phyloP scores from a whole-genome alignment of 2,888 invertebrate genomes.

The Xanthorhoe designata region DNA sequence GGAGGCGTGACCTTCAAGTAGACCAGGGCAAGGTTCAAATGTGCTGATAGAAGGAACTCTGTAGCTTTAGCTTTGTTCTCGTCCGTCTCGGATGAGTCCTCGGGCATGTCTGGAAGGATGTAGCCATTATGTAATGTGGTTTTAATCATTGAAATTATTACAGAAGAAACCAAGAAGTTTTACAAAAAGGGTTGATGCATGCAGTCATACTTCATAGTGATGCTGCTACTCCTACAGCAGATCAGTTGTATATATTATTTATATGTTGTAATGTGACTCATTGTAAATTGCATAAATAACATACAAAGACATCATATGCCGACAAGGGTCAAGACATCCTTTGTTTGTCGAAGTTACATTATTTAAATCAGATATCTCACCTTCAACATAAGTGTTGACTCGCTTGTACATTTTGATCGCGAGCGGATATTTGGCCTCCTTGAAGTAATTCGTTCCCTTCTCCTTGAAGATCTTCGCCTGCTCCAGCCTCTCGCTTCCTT shows the following conservation, averaged over 20 bases:
- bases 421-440: conserved; percentile 89
- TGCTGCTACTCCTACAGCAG: too few relatives aligned
- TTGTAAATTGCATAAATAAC: too few relatives aligned
- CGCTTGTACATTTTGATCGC: conserved; percentile 96
- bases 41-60: conserved; percentile 88
- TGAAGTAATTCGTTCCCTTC: conserved; percentile 96
- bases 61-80: conserved; percentile 57
- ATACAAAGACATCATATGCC: too few relatives aligned
- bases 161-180: too few relatives aligned
- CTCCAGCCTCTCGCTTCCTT: conserved; percentile 91
- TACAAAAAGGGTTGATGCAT: too few relatives aligned
- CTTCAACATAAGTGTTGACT: conserved; percentile 87
- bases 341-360: too few relatives aligned
- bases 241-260: too few relatives aligned
- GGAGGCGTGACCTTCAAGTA: conserved; percentile 90
- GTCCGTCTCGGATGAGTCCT: conserved; percentile 59
- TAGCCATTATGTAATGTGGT: too few relatives aligned
- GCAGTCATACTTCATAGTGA: too few relatives aligned
- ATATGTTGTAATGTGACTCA: too few relatives aligned
- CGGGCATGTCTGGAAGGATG: conserved; percentile 58
- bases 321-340: too few relatives aligned
- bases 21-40: conserved; percentile 93
- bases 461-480: conserved; percentile 94
- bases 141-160: too few relatives aligned
- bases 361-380: conserved; percentile 44